Conservation (phyloP, 2,888 invertebrate genomes). For the Flexamia atlantica region DNA sequence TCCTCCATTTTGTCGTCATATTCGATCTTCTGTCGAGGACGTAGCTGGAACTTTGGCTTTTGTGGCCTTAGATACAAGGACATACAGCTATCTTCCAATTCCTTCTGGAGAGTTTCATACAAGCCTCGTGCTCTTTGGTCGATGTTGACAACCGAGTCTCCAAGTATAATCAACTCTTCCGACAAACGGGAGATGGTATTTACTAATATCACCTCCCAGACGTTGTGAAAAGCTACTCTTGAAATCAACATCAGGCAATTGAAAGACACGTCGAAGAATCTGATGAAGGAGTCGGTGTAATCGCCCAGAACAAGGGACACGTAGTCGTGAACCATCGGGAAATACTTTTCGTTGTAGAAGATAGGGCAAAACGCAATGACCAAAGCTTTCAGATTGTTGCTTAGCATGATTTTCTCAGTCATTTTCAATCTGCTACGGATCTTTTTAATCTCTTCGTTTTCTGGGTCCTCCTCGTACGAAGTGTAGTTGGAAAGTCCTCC, state of each 20-base stretch:
- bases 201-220: slow-evolving; percentile 15
- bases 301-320: background rate
- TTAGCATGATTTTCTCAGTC: background rate
- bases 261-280: background rate
- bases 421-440: background rate
- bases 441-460: background rate
- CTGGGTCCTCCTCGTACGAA: background rate
- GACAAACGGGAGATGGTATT: background rate
- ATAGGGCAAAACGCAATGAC: background rate
- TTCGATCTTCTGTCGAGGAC: background rate
- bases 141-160: background rate
- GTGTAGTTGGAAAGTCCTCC: background rate
- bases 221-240: background rate
- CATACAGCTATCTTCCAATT: background rate
- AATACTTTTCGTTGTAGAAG: background rate
- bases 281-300: background rate
- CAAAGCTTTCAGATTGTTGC: background rate
- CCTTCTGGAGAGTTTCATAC: background rate
- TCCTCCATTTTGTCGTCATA: background rate
- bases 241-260: background rate
- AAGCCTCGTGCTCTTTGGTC: background rate
- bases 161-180: background rate
- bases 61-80: background rate
- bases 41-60: background rate
- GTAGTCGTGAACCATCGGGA: background rate